phyloP scores from a whole-genome alignment of 1,140 invertebrate genomes.

The Ladona fulva region DNA sequence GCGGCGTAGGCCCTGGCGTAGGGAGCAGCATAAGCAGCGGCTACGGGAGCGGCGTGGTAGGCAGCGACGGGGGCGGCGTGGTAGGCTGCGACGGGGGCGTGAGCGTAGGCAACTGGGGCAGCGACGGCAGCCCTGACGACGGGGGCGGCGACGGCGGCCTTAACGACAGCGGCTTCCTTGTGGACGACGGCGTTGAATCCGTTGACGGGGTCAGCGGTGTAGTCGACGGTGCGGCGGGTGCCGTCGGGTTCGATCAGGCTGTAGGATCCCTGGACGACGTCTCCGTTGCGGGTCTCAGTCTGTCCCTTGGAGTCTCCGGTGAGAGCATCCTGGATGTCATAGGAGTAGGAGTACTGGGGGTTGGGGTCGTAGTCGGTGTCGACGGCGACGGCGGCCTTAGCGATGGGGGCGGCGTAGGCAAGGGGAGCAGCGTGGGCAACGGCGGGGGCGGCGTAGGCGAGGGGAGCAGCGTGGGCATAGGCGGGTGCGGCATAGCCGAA shows the following conservation, averaged over 20 bases:
- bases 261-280: conserved; percentile 30
- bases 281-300: conserved; percentile 38
- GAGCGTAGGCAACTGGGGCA: conserved; percentile 37
- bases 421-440: background rate
- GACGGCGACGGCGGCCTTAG: conserved; percentile 20
- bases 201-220: conserved; percentile 33
- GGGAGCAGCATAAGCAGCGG: background rate
- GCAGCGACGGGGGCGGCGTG: conserved; percentile 25
- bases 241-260: conserved; percentile 32
- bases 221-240: conserved; percentile 28
- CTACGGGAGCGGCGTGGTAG: background rate
- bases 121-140: conserved; percentile 49
- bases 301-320: conserved; percentile 42
- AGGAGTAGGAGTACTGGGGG: conserved; percentile 22
- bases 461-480: conserved; percentile 29
- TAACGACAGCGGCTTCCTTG: background rate
- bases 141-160: background rate
- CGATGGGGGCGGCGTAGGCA: conserved; percentile 30
- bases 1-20: background rate
- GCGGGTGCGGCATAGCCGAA: conserved; percentile 23
- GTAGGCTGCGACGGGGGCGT: conserved; percentile 24
- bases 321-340: conserved; percentile 24
- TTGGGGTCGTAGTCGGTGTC: conserved; percentile 20
- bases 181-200: conserved; percentile 27
- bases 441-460: conserved; percentile 18